These are phyloP conservation scores for Sarotherodon lohbergeri DNA, from an alignment of 2,113 vertebrate genomes.

Conservation along the genomic window DNA sequence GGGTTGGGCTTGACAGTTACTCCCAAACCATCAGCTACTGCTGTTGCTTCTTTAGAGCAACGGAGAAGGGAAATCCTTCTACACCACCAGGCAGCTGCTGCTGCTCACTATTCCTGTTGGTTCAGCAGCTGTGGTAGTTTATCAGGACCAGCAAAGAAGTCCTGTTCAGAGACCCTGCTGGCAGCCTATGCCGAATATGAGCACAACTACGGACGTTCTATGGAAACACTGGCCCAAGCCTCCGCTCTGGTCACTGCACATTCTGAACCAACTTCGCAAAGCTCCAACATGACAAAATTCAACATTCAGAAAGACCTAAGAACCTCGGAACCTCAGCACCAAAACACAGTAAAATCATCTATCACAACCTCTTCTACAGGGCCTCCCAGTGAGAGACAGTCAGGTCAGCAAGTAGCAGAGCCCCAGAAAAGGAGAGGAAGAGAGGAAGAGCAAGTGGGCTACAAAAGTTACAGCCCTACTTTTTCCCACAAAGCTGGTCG, in stretches of 20 bases:
- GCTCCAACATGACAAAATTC: background rate
- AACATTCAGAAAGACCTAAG: slow-evolving; percentile 19
- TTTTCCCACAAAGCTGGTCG: slow-evolving; percentile 81
- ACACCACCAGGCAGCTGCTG: slow-evolving; percentile 60
- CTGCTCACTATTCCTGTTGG: slow-evolving; percentile 49
- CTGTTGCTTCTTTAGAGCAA: background rate
- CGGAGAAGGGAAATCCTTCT: slow-evolving; percentile 75
- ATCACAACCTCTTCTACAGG: slow-evolving; percentile 13
- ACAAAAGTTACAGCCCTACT: slow-evolving; percentile 84
- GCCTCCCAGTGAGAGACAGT: slow-evolving; percentile 36
- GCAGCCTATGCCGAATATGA: slow-evolving; percentile 69
- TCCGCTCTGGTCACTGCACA: slow-evolving; percentile 66
- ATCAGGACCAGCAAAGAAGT: slow-evolving; percentile 44
- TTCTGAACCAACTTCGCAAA: slow-evolving; percentile 22
- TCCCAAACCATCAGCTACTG: background rate
- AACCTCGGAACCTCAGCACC: background rate
- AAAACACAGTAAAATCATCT: slow-evolving; percentile 34
- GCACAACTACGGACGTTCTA: slow-evolving; percentile 75
- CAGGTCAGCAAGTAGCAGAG: slow-evolving; percentile 75
- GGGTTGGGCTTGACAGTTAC: slow-evolving; percentile 27
- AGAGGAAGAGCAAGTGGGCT: slow-evolving; percentile 63
- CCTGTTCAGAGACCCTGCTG: slow-evolving; percentile 81
- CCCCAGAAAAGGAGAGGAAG: slow-evolving; percentile 51
- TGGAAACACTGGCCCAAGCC: slow-evolving; percentile 78
- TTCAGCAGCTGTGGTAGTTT: slow-evolving; percentile 8